A percentile compares a stretch with the other conserved stretches of the same genome.
These are phyloP conservation scores for Tenrec ecaudatus DNA, from an alignment of 2,113 vertebrate genomes.

Conservation along the genomic window DNA sequence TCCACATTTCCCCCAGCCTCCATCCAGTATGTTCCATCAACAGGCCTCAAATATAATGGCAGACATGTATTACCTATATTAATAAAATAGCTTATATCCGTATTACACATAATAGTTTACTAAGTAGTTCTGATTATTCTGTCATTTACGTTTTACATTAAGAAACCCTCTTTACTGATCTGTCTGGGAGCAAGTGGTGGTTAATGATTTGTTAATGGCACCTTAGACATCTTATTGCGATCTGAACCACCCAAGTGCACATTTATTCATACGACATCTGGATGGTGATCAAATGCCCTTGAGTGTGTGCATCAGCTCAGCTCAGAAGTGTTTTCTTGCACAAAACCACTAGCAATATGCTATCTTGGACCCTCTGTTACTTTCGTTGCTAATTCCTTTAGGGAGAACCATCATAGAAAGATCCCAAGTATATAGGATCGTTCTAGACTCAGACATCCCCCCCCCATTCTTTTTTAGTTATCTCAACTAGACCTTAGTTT, in stretches of 20 bases:
- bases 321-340: slow-evolving; percentile 40
- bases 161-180: background rate
- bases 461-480: background rate
- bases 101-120: background rate
- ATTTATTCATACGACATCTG: slow-evolving; percentile 13
- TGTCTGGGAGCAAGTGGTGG: background rate
- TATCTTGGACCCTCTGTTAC: background rate
- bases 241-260: background rate
- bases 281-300: background rate
- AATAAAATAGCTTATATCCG: slow-evolving; percentile 14
- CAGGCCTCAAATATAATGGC: slow-evolving; percentile 24
- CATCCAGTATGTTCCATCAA: background rate
- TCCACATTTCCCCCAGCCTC: background rate
- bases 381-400: background rate
- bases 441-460: background rate
- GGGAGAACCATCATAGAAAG: background rate
- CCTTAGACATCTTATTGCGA: slow-evolving; percentile 41
- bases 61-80: slow-evolving; percentile 22
- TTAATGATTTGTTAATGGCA: background rate
- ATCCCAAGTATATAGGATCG: background rate
- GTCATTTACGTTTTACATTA: slow-evolving; percentile 6
- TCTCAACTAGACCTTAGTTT: background rate
- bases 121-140: background rate
- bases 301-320: slow-evolving; percentile 24
- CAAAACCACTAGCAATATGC: slow-evolving; percentile 18